Base-by-base conservation (phyloP, 2,888 invertebrate genomes). In the Julus scandinavius region DNA sequence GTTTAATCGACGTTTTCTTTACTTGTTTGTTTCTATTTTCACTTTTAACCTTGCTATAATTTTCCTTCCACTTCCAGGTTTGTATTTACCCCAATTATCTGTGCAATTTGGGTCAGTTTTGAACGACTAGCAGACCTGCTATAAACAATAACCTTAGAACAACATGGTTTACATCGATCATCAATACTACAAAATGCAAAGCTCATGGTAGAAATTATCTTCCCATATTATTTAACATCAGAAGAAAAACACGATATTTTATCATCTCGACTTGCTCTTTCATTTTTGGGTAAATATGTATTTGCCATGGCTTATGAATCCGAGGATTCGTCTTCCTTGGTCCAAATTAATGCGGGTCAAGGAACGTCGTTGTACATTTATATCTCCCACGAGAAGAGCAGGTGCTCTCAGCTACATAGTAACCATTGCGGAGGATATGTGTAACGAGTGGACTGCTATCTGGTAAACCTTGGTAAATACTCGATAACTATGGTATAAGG, bases 281-380 rank as follows among this genome's bases (percentile, higher is more conserved):
- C 0, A 63, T 20, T 63, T 63, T 63, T 63, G 63, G 63, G 63
- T 63, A 63, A 63, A 63, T n/a, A 63, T 63, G n/a, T 63, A 63
- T n/a, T 20, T 0, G 4, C n/a, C 63, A 63, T 63, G 63, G 63
- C 63, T 63, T n/a, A 20, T 63, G 63, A 63, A 20, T 7, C n/a
- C n/a, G n/a, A 63, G 63, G 63, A 63, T n/a, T 63, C 63, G n/a
- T 63, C 63, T 63, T 63, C 63, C 63, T 63, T 63, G 63, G 63
- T n/a, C 63, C 63, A 63, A 63, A 63, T 63, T 63, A 63, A 63
- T 63, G 20, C 63, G 63, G n/a, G 63, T 63, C 63, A 63, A 63
- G 63, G 63, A 63, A 63, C 20, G 63, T 20, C n/a, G 4, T 63
- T 45, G 45, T 29, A 45, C 7, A 45, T 45, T 45, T 45, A 20